Base-by-base conservation (phyloP, 1,140 invertebrate species). In the Diabrotica virgifera region DNA sequence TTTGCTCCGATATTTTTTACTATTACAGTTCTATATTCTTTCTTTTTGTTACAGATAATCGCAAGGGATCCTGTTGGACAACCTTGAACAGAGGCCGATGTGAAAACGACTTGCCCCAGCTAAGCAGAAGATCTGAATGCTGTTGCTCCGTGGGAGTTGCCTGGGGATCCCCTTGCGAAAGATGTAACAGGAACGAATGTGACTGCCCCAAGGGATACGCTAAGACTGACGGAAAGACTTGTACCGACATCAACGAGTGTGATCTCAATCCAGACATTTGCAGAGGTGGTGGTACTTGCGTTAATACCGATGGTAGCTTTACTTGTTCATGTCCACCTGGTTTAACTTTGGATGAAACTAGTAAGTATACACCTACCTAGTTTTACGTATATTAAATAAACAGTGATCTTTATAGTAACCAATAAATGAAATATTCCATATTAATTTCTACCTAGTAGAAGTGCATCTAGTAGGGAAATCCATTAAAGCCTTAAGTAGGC, bases 121-220 rank as follows among this genome's bases (percentile, higher is more conserved):
- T 89, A 2, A 88, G 92, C 53, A 79, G 91, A 46, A 86, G 87
- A 72, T 88, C 89, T 6, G 92, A 95, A 77, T 96, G 93, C 77
- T 96, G 94, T 80, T 93, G 91, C 73, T 91, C 91, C n/a, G 85
- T 95, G 12, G 93, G 94, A 0, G 84, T 91, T 53, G 93, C 92
- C 12, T 96, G 93, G 94, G 94, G 94, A 5, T 94, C 92, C 69
- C 94, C 94, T 0, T 95, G 93, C 78, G 88, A 91, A 76, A 78
- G 85, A 36, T 94, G 91, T 73, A 86, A 89, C 64, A 79, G 81
- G 5, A 84, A 85, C 3, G 79, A 87, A 64, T 92, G 90, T 76
- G 86, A 87, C 14, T 90, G 88, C 69, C 82, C 84, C 0, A 86
- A 86, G 72, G 90, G 90, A 24, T 90, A 87, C 73, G 88, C 89